phyloP scores from a whole-genome alignment of 2,797 vertebrate species.

The Orientallactaga sibirica region DNA sequence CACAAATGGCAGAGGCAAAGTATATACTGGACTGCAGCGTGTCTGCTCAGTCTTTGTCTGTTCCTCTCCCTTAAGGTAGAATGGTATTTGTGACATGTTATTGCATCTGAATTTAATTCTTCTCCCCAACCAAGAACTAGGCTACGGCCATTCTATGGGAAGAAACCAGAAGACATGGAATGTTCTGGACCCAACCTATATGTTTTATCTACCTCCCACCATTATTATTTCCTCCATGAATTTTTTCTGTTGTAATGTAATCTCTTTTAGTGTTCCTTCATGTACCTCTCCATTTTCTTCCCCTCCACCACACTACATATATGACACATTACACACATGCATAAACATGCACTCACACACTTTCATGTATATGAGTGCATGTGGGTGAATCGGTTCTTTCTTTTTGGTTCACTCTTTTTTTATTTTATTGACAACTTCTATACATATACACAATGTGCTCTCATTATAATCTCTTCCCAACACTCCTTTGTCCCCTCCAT shows the following conservation, averaged over 20 bases:
- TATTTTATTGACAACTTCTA: too few species aligned
- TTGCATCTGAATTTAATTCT: not conserved
- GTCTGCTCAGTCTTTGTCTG: not conserved
- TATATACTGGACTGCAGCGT: not conserved
- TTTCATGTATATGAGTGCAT: too few species aligned
- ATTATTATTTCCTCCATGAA: not conserved
- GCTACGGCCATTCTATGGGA: not conserved
- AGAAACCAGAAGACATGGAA: slow-evolving; percentile 21
- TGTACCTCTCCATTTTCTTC: not conserved
- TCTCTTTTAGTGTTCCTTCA: not conserved
- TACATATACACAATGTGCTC: too few species aligned
- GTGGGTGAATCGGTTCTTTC: not conserved
- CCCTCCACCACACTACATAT: not conserved
- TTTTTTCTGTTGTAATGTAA: not conserved
- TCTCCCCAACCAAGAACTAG: not conserved
- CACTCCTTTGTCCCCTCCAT: too few species aligned
- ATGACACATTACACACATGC: not conserved
- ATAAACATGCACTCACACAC: not conserved
- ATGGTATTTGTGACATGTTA: not conserved
- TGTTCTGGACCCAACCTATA: not conserved
- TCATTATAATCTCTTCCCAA: too few species aligned
- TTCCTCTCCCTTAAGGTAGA: not conserved
- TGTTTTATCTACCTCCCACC: not conserved
- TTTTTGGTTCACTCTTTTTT: not conserved
- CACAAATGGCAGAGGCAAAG: not conserved